phyloP scores from a whole-genome alignment of 2,113 vertebrate species.

The Shinisaurus crocodilurus region DNA sequence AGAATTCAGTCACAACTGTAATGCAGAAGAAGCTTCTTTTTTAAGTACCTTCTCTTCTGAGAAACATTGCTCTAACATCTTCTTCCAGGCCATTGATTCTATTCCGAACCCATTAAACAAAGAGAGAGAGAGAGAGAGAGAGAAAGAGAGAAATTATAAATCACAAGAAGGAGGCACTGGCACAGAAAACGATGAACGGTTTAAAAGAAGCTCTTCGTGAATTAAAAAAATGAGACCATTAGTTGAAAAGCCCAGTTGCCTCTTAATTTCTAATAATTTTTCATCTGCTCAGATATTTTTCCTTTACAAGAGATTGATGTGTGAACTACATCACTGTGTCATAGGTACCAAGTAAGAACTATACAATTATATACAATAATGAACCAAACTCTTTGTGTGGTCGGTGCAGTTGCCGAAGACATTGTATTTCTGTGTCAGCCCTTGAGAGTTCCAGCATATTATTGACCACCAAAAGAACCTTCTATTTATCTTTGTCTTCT shows the following conservation, averaged over 20 bases:
- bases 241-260: constrained; percentile 35
- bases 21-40: constrained; percentile 40
- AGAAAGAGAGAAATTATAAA: constrained; percentile 54
- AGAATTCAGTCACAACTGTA: not conserved
- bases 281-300: constrained; percentile 30
- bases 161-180: constrained; percentile 52
- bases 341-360: not conserved
- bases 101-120: constrained; percentile 60
- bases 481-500: not conserved
- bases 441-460: not conserved
- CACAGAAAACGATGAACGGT: constrained; percentile 50
- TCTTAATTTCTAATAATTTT: constrained; percentile 59
- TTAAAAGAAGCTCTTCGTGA: constrained; percentile 51
- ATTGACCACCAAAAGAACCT: not conserved
- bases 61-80: constrained; percentile 55
- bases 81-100: constrained; percentile 64
- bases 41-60: constrained; percentile 46
- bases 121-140: not conserved
- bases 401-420: not conserved
- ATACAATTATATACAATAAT: not conserved
- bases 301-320: constrained; percentile 24
- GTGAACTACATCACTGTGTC: constrained; percentile 41
- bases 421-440: not conserved
- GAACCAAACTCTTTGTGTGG: constrained; percentile 27
- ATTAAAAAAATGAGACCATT: constrained; percentile 60